These are phyloP conservation scores for Endotricha flammealis DNA, from an alignment of 2,888 invertebrate genomes.

Conservation along the genomic window DNA sequence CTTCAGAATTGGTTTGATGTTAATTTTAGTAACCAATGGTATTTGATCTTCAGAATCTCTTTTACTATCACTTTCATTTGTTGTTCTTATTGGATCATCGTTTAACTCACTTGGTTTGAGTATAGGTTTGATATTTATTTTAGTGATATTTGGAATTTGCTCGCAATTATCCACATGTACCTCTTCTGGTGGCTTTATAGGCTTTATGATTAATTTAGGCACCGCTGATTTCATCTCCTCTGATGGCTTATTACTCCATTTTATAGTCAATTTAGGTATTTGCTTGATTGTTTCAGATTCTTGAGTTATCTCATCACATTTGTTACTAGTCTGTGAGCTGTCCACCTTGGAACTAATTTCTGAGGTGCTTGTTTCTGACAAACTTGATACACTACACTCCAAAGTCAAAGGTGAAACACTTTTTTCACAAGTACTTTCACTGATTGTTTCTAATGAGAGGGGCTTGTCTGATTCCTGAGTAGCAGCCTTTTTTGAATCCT, in stretches of 20 bases:
- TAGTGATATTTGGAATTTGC: constrained; percentile 48
- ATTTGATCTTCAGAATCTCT: constrained; percentile 38
- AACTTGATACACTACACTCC: constrained; percentile 13
- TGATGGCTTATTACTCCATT: constrained; percentile 52
- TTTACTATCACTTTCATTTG: constrained; percentile 26
- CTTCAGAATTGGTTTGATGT: constrained; percentile 70
- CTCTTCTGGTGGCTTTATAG: constrained; percentile 43
- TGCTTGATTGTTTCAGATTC: constrained; percentile 47
- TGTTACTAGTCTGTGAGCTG: constrained; percentile 26
- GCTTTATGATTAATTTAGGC: constrained; percentile 65
- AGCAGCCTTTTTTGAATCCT: constrained; percentile 1
- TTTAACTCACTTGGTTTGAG: constrained; percentile 42
- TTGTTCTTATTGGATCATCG: constrained; percentile 33
- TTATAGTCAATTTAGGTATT: constrained; percentile 73
- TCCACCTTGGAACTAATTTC: constrained; percentile 17
- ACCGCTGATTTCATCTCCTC: constrained; percentile 60
- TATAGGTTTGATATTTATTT: constrained; percentile 67
- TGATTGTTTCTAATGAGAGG: not conserved
- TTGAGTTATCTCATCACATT: constrained; percentile 23
- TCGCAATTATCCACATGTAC: constrained; percentile 28
- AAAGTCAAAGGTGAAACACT: constrained; percentile 17
- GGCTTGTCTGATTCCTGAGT: not conserved
- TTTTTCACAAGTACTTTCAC: constrained; percentile 11
- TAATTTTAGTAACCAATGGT: constrained; percentile 62
- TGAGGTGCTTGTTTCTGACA: constrained; percentile 20